These are phyloP conservation scores for Petrophora chlorosata DNA, from an alignment of 2,888 invertebrate species.

Conservation along the genomic window DNA sequence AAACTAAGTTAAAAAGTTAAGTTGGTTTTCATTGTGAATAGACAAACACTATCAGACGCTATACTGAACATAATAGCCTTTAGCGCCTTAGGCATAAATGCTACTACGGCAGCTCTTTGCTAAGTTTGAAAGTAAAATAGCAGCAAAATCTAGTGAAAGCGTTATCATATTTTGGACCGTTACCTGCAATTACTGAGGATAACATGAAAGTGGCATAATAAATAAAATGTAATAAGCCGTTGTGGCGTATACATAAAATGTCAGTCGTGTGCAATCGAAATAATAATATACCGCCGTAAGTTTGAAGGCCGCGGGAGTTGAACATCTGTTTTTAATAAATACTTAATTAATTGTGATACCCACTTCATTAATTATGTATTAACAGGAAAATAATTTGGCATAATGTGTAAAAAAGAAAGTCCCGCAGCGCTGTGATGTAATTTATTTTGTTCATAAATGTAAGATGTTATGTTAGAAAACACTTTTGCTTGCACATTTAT, in stretches of 20 bases:
- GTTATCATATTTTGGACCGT: slow-evolving; percentile 37
- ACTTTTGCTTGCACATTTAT: too few species aligned
- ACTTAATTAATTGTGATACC: neutral
- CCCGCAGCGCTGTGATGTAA: too few species aligned
- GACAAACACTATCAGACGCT: slow-evolving; percentile 10
- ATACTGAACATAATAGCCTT: slow-evolving; percentile 11
- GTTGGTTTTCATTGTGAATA: slow-evolving; percentile 8
- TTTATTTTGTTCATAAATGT: too few species aligned
- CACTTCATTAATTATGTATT: too few species aligned
- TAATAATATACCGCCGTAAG: neutral
- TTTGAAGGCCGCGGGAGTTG: slow-evolving; percentile 11
- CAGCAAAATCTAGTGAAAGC: slow-evolving; percentile 55
- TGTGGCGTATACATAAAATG: neutral
- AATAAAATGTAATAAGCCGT: neutral
- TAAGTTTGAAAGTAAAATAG: slow-evolving; percentile 41
- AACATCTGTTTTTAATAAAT: slow-evolving; percentile 18
- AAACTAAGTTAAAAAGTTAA: neutral
- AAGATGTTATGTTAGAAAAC: too few species aligned
- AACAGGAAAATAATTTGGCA: too few species aligned
- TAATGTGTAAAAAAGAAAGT: too few species aligned
- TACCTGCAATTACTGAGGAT: slow-evolving; percentile 3
- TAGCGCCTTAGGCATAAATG: slow-evolving; percentile 19
- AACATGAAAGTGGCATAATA: neutral
- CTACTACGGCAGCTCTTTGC: neutral
- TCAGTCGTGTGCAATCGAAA: neutral